Base-by-base conservation (phyloP, 2,113 vertebrate species). In the Macquaria australasica region DNA sequence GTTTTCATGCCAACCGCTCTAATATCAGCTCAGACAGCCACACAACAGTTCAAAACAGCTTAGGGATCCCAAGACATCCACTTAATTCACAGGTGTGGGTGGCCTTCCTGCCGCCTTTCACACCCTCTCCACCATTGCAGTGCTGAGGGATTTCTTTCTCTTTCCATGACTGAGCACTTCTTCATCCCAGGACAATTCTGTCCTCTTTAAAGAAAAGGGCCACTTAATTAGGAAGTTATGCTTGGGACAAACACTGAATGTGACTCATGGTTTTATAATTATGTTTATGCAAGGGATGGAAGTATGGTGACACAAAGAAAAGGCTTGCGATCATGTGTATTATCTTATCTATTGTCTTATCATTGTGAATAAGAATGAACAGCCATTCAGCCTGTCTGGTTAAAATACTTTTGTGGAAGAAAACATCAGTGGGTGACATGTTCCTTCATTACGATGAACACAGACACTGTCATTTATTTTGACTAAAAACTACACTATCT, bases 111-210 rank as follows among this genome's bases (percentile, higher is more conserved):
- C 69, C 28, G 68, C 50, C 59, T 60, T 75, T 73, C 50, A 85
- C 75, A 85, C 34, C 15, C 53, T 58, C 68, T 48, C 53, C 51
- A 66, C 31, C 67, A n/a, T 18, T 59, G 66, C 68, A 66, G 34
- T 31, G 48, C 85, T 37, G 9, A 70, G 82, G 86, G 87, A 88
- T 87, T 89, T 77, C 31, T 73, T 53, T 81, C 45, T 70, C 62
- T 82, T 87, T 89, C 77, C 86, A 77, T 86, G 82, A 91, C 82
- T 84, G 50, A 77, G 81, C 85, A 80, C 67, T 72, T 86, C 51
- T 83, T 73, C 48, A 41, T 92, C 91, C 87, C 76, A 9, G 48
- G 89, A 83, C 73, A 75, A 70, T 82, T 83, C 7, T 73, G 53
- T 78, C 56, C 66, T 59, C 70, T 76, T 31, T 43, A 71, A 79